A percentile compares a stretch with the other conserved stretches of the same genome.
These are phyloP conservation scores for Cataglyphis albicans DNA, from an alignment of 2,888 invertebrate genomes.

Conservation along the genomic window DNA sequence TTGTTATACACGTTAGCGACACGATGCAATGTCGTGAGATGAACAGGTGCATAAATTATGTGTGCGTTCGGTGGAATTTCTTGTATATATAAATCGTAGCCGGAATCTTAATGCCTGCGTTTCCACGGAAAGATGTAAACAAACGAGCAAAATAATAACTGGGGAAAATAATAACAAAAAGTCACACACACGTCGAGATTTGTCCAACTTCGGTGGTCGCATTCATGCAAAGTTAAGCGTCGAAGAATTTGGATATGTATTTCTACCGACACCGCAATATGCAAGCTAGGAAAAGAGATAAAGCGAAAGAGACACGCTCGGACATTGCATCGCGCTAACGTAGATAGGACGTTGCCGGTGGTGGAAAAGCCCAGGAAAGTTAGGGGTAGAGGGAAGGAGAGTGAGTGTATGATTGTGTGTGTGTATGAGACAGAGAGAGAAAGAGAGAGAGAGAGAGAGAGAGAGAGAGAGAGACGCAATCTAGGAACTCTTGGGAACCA, in stretches of 20 bases:
- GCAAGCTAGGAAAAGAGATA: conserved; percentile 56
- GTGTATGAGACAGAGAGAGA: conserved; percentile 43
- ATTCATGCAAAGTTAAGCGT: conserved; percentile 41
- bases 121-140: background rate
- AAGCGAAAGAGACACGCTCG: conserved; percentile 66
- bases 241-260: conserved; percentile 34
- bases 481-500: conserved; percentile 79
- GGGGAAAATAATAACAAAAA: conserved; percentile 10
- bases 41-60: background rate
- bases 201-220: conserved; percentile 12
- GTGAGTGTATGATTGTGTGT: too few species aligned
- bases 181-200: conserved; percentile 25
- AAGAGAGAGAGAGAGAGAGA: conserved; percentile 58
- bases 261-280: conserved; percentile 17
- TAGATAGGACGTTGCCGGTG: conserved; percentile 61
- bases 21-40: background rate
- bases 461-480: conserved; percentile 72
- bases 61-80: background rate
- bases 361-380: conserved; percentile 62
- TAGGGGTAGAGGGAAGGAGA: conserved; percentile 6
- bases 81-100: background rate
- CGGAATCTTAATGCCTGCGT: background rate
- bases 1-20: background rate
- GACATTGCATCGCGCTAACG: conserved; percentile 56
- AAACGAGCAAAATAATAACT: background rate